Percentiles rank a stretch among this genome's conserved stretches.
Conservation (phyloP, 2,113 vertebrate species). For the Nyctibius bracteatus region DNA sequence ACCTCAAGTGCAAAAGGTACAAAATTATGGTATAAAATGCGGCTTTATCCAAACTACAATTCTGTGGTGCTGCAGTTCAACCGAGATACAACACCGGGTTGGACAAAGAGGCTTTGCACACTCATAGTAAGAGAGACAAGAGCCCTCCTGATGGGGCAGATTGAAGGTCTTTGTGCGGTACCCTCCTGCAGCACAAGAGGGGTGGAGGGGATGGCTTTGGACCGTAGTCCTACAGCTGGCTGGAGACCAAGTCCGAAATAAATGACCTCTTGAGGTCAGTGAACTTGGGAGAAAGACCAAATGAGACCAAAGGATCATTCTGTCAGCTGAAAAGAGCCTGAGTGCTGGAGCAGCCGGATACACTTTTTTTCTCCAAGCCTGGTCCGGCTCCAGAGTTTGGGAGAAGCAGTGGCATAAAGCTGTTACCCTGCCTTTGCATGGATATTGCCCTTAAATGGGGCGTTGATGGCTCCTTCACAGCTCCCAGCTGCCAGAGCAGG, state of each 20-base stretch:
- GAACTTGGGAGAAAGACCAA: not conserved
- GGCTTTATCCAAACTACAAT: not conserved
- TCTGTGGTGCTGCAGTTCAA: not conserved
- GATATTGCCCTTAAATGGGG: not conserved
- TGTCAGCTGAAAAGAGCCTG: not conserved
- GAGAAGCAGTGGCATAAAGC: not conserved
- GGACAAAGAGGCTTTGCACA: not conserved
- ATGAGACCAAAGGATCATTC: not conserved
- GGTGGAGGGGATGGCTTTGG: not conserved
- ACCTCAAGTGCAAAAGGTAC: not conserved
- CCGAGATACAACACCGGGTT: rapidly evolving
- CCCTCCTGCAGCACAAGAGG: not conserved
- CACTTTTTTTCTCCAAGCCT: not conserved
- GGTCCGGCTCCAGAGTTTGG: not conserved
- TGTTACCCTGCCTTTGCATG: not conserved
- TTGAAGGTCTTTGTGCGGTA: not conserved
- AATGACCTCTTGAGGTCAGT: not conserved
- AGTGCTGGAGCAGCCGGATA: not conserved
- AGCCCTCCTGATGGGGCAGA: not conserved
- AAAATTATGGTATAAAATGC: not conserved
- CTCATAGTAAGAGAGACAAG: not conserved
- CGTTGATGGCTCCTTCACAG: not conserved
- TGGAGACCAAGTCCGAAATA: not conserved
- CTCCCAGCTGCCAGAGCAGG: not conserved
- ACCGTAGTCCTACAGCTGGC: not conserved